Evolutionary conservation across 2,797 vertebrate genomes (phyloP).

Genomic region (Silurus aristotelis): DNA sequence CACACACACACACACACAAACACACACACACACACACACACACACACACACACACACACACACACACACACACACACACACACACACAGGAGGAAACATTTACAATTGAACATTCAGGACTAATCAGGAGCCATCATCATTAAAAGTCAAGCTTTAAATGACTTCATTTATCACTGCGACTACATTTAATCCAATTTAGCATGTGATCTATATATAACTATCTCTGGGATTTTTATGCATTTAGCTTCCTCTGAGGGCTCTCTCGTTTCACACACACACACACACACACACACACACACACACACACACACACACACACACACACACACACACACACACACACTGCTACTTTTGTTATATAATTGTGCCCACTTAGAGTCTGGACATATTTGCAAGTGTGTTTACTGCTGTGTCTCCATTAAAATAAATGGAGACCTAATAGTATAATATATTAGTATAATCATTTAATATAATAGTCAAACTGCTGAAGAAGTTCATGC

Average conservation of each 20-base stretch:
- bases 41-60: background rate
- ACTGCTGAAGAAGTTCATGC: too few species aligned
- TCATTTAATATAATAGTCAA: too few species aligned
- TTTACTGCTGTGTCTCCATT: background rate
- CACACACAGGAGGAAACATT: background rate
- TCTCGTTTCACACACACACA: background rate
- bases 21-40: background rate
- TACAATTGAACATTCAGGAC: background rate
- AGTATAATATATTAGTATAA: too few species aligned
- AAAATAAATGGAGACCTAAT: background rate
- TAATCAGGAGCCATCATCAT: background rate
- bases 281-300: slow-evolving; percentile 5
- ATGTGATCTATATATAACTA: background rate
- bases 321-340: background rate
- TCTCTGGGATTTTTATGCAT: background rate
- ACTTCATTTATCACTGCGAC: background rate
- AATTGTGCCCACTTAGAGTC: background rate
- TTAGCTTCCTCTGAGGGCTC: background rate
- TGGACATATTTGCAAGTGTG: background rate
- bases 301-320: background rate
- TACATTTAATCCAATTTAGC: background rate
- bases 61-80: background rate
- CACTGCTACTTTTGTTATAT: background rate
- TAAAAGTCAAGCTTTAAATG: background rate
- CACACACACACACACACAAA: background rate